Evolutionary conservation across 35 echinoderm and acorn worm genomes (phyloP), one percentile per base, ranked within the genome.

Genomic region (Patiria miniata): DNA sequence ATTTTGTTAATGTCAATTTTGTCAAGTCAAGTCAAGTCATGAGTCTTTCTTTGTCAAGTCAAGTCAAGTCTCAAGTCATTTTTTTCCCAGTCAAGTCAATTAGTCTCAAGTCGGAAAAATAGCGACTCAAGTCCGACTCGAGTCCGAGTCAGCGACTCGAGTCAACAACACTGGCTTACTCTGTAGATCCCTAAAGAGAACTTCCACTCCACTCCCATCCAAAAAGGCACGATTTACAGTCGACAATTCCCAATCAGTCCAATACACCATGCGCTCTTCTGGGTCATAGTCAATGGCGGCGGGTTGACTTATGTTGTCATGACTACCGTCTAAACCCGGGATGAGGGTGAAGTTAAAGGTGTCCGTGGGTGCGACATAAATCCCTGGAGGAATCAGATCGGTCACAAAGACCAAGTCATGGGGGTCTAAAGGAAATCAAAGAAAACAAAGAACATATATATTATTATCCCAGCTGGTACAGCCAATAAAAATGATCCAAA

Each of bases 221-320:
- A 73, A 73, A 73, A 28, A 30, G 26, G 3, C 18, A 5, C 83
- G 52, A 7, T 39, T 33, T 26, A 61, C 40, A n/a, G 26, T 65
- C 7, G 1, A 18, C 15, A 34, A 2, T 2, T 0, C 28, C n/a
- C n/a, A n/a, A 54, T 90, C 88, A n/a, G 88, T 90, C 53, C 81
- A 73, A 37, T 90, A 90, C n/a, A 90, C 40, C 22, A 51, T 65
- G 18, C 80, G 8, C 22, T 82, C 78, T 68, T 81, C 51, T 39
- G 87, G 87, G 42, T 89, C 87, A 60, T 76, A 90, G 47, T 84
- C 88, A 47, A 90, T 61, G 1, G 88, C 88, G 51, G 52, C 40
- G n/a, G 81, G 88, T 47, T 12, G 42, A 12, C 42, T 47, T 47
- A 47, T 47, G 10, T 50, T 58, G 30, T 2, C 6, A 19, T 26